Evolutionary conservation across 2,888 invertebrate genomes (phyloP).

Genomic region (Hylaea fasciaria): DNA sequence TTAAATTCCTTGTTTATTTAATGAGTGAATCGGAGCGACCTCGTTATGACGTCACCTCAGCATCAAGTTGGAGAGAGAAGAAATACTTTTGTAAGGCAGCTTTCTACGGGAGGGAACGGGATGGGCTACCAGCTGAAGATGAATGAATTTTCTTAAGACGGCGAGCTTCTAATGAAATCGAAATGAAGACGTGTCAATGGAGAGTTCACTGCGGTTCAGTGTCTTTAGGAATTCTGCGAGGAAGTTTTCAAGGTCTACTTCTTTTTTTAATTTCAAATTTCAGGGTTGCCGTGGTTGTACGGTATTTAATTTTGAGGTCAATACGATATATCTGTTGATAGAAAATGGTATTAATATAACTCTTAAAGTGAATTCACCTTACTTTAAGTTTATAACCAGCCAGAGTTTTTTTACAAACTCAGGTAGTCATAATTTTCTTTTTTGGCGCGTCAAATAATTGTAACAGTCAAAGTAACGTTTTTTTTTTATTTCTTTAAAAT

Average conservation of each 20-base stretch:
- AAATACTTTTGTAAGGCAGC: slow-evolving; percentile 43
- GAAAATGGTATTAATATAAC: no score
- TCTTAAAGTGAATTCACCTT: no score
- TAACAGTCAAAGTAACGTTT: no score
- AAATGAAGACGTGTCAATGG: slow-evolving; percentile 63
- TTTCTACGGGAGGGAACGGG: slow-evolving; percentile 49
- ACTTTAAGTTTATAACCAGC: no score
- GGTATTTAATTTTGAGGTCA: background rate
- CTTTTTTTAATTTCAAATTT: slow-evolving; percentile 22
- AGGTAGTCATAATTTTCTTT: no score
- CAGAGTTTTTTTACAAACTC: no score
- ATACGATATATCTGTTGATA: background rate
- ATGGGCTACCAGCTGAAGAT: slow-evolving; percentile 60
- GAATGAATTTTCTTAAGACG: slow-evolving; percentile 78
- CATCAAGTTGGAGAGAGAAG: slow-evolving; percentile 59
- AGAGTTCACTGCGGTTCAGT: slow-evolving; percentile 52
- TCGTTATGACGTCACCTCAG: slow-evolving; percentile 81
- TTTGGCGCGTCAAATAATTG: no score
- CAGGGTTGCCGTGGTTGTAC: slow-evolving; percentile 1
- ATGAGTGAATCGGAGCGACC: slow-evolving; percentile 81
- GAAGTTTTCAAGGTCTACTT: slow-evolving; percentile 39
- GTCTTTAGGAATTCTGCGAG: slow-evolving; percentile 34
- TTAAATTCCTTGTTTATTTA: slow-evolving; percentile 78
- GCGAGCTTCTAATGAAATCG: slow-evolving; percentile 65
- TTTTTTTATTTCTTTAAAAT: slow-evolving; percentile 62